Evolutionary conservation across 2,113 vertebrate species (phyloP).

Genomic region (Microcebus murinus): DNA sequence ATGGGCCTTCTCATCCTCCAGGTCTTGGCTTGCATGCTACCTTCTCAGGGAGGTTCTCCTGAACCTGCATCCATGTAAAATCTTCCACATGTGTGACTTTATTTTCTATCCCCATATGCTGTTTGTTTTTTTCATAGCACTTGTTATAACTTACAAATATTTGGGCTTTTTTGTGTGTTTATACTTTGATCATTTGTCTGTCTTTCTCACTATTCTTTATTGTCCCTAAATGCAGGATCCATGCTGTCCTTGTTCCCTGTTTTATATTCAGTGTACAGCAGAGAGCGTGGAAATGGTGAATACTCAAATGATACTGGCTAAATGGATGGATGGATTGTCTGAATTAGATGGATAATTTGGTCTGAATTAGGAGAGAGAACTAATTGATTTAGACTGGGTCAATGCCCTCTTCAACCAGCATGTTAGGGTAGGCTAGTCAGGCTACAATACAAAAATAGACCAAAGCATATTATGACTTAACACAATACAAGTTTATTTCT

Average conservation of each 20-base stretch:
- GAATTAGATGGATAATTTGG: not conserved
- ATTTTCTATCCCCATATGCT: not conserved
- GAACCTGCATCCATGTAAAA: not conserved
- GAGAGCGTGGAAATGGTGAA: not conserved
- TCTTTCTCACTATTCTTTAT: not conserved
- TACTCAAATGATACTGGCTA: not conserved
- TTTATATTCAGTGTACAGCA: not conserved
- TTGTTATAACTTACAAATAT: not conserved
- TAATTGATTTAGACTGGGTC: not conserved
- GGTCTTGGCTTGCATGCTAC: not conserved
- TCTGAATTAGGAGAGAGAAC: not conserved
- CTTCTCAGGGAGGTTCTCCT: not conserved
- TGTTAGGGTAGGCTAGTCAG: not conserved
- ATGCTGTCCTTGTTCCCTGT: not conserved
- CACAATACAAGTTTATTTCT: not conserved
- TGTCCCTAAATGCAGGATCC: fast-evolving
- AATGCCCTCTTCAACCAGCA: not conserved
- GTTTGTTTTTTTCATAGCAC: not conserved
- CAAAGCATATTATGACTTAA: not conserved
- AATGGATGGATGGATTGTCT: not conserved
- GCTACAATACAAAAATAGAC: not conserved
- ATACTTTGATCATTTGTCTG: not conserved
- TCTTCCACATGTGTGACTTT: not conserved
- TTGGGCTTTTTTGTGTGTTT: not conserved
- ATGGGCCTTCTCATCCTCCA: not conserved